phyloP scores from a whole-genome alignment of 1,140 invertebrate genomes.

The Zaprionus davidi region DNA sequence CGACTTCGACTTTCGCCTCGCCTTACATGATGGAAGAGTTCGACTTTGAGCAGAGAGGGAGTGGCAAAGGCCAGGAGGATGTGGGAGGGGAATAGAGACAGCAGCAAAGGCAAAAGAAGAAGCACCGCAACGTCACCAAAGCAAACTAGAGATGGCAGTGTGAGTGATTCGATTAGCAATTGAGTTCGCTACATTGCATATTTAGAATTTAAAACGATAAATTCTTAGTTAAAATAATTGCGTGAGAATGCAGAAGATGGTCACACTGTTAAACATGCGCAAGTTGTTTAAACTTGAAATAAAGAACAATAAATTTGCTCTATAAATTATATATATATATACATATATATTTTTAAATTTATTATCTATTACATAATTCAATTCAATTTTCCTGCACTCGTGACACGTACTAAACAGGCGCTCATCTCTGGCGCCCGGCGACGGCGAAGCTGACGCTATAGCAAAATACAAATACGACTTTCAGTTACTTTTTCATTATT shows the following conservation, averaged over 20 bases:
- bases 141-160: background rate
- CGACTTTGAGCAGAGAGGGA: constrained; percentile 61
- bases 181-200: background rate
- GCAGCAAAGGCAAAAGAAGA: constrained; percentile 8
- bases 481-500: constrained; percentile 82
- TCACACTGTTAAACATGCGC: too few relatives aligned
- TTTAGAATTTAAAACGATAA: background rate
- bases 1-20: constrained; percentile 58
- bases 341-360: background rate
- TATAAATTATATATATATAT: background rate
- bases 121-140: constrained; percentile 11
- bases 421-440: background rate
- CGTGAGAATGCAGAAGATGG: too few relatives aligned
- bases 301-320: background rate
- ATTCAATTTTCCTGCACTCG: background rate
- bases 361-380: background rate
- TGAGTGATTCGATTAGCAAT: background rate
- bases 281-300: too few relatives aligned
- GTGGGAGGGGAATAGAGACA: constrained; percentile 10
- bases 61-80: background rate
- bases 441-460: constrained; percentile 28
- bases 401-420: background rate
- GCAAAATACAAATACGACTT: constrained; percentile 81
- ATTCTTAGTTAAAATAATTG: too few relatives aligned
- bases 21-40: constrained; percentile 74